phyloP scores from a whole-genome alignment of 2,888 invertebrate species.

The Mycalesis mineus region DNA sequence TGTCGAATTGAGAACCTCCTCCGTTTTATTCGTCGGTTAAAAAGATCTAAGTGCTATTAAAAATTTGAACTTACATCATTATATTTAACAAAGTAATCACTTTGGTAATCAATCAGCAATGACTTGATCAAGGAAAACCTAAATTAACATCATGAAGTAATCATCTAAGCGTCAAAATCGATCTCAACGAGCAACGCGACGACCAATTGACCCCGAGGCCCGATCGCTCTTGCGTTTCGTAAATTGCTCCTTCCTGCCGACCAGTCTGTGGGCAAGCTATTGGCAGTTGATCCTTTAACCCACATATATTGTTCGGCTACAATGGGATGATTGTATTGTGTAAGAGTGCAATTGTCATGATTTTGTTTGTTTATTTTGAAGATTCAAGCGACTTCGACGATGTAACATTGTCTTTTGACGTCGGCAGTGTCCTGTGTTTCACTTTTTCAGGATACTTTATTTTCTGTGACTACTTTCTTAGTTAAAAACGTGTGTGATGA shows the following conservation, averaged over 20 bases:
- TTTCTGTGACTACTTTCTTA: too few species aligned
- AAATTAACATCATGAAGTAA: conserved; percentile 1
- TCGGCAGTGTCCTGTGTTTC: too few species aligned
- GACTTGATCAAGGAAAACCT: not conserved
- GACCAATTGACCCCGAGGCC: conserved; percentile 53
- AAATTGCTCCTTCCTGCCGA: conserved; percentile 55
- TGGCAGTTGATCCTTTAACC: conserved; percentile 62
- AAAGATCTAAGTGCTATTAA: too few species aligned
- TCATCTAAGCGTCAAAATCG: conserved; percentile 13
- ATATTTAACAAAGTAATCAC: not conserved
- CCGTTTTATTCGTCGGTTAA: too few species aligned
- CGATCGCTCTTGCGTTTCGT: conserved; percentile 39
- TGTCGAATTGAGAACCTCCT: too few species aligned
- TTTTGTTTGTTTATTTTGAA: not conserved
- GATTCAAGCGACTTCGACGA: too few species aligned
- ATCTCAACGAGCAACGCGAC: conserved; percentile 10
- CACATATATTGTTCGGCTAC: conserved; percentile 35
- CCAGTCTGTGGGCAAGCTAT: conserved; percentile 36
- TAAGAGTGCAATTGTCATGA: conserved; percentile 5
- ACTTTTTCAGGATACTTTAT: too few species aligned
- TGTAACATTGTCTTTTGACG: too few species aligned
- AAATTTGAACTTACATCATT: too few species aligned
- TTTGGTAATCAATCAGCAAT: not conserved
- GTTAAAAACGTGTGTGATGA: too few species aligned
- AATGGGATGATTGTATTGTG: conserved; percentile 17